phyloP scores from a whole-genome alignment of 2,113 vertebrate genomes.

The Poeciliopsis prolifica region DNA sequence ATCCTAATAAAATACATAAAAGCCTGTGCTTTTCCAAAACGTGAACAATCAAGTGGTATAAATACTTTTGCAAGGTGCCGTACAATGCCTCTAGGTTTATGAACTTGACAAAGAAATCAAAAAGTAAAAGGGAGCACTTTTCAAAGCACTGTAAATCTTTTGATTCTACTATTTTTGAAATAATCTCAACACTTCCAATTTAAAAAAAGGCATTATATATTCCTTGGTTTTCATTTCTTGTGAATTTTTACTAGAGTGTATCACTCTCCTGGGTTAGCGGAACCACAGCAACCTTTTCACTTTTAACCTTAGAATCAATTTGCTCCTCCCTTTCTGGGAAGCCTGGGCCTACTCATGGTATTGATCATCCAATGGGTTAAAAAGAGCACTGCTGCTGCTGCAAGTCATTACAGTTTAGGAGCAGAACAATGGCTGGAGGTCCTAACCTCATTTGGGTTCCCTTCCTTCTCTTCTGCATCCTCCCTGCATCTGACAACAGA shows the following conservation, averaged over 20 bases:
- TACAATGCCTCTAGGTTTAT: not conserved
- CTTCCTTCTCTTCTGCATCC: constrained; percentile 27
- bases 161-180: not conserved
- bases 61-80: not conserved
- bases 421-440: constrained; percentile 18
- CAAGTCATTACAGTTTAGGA: not conserved
- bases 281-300: not conserved
- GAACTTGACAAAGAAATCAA: not conserved
- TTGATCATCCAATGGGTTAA: constrained; percentile 3
- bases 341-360: too few relatives aligned
- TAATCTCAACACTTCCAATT: not conserved
- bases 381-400: constrained; percentile 8
- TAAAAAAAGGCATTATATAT: not conserved
- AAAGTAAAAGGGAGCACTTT: not conserved
- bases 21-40: not conserved
- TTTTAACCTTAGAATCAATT: not conserved
- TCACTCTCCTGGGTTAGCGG: too few relatives aligned
- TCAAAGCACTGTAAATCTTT: not conserved
- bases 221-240: not conserved
- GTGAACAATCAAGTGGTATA: not conserved
- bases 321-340: constrained; percentile 2
- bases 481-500: constrained; percentile 25
- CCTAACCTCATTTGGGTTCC: constrained; percentile 7
- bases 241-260: not conserved
- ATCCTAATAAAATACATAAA: not conserved